Base-by-base conservation (phyloP, 2,113 vertebrate genomes). In the Ceyx margarethae region DNA sequence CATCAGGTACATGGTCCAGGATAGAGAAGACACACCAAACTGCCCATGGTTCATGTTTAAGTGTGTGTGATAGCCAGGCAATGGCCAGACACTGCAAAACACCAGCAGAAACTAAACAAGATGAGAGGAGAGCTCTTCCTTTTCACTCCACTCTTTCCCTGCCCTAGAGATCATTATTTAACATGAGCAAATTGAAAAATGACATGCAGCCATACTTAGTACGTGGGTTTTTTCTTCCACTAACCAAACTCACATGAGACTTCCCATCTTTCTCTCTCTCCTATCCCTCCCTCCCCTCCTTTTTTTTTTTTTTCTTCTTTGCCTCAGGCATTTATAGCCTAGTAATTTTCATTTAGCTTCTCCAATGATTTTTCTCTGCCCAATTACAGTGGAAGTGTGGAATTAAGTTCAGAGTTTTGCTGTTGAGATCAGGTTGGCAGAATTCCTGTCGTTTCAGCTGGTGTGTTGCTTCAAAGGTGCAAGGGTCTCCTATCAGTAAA, bases 241-340 rank as follows among this genome's bases (percentile, higher is more conserved):
- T 97, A 97, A 98, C 97, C 97, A 94, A 97, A 97, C 97, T 98
- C 98, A 97, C 98, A 61, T 92, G 98, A 98, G 98, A 98, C 95
- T 96, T 94, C 83, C 90, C 97, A 74, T 96, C 83, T 73, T 86
- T 79, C 82, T 78, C 87, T 54, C 89, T 51, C 48, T 37, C 33
- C 46, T 50, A 84, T 54, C 62, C 54, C 80, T 35, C 81, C 31
- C 86, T 28, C 56, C 29, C 71, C 28, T 21, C 5, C 13, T 31
- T 91, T 95, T 93, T 94, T 81, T 71, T 25, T 71, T 31, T 69
- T 74, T 57, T 75, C 76, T 85, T 81, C 66, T 98, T 97, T 97
- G 98, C 98, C 98, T 98, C 82, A 58, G 98, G 98, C 98, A 66
- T 95, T 97, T 96, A 96, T 92, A 96, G 97, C 94, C 95, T 94